Evolutionary conservation across 2,113 vertebrate genomes (phyloP).

Genomic region (Hemichromis elongatus): DNA sequence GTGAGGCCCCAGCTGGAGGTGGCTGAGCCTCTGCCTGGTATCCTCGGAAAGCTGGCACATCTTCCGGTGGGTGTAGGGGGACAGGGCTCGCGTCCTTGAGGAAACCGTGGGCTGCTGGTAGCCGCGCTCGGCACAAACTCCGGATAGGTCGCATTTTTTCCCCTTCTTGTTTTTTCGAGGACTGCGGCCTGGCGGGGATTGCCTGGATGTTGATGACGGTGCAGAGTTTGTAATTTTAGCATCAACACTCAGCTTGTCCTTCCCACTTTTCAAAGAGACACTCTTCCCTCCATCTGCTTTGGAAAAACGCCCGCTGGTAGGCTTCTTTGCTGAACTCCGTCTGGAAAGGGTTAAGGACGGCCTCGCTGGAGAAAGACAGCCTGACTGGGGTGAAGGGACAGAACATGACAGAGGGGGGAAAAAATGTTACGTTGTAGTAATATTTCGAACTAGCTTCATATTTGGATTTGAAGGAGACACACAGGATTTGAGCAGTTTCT

Average conservation of each 20-base stretch:
- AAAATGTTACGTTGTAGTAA: background rate
- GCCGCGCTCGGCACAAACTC: conserved; percentile 26
- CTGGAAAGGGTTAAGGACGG: conserved; percentile 2
- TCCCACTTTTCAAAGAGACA: background rate
- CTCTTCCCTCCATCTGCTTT: background rate
- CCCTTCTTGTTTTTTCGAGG: background rate
- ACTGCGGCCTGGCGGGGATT: background rate
- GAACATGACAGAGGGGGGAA: background rate
- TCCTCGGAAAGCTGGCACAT: conserved; percentile 93
- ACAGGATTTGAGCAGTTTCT: conserved; percentile 11
- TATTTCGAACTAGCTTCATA: background rate
- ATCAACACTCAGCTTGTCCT: background rate
- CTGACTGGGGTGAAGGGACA: background rate
- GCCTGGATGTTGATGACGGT: background rate
- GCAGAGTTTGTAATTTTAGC: background rate
- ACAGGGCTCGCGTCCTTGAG: conserved; percentile 82
- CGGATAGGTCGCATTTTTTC: background rate
- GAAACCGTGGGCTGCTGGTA: conserved; percentile 88
- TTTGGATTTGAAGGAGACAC: conserved; percentile 8
- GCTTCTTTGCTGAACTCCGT: background rate
- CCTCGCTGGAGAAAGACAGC: conserved; percentile 50
- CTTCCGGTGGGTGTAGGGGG: conserved; percentile 90
- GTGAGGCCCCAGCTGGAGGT: conserved; percentile 90
- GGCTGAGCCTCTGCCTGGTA: conserved; percentile 80
- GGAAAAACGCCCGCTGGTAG: background rate